Percentiles rank a stretch among this genome's conserved stretches.
phyloP scores from a whole-genome alignment of 2,797 vertebrate genomes.

The Urosaurus nigricauda region DNA sequence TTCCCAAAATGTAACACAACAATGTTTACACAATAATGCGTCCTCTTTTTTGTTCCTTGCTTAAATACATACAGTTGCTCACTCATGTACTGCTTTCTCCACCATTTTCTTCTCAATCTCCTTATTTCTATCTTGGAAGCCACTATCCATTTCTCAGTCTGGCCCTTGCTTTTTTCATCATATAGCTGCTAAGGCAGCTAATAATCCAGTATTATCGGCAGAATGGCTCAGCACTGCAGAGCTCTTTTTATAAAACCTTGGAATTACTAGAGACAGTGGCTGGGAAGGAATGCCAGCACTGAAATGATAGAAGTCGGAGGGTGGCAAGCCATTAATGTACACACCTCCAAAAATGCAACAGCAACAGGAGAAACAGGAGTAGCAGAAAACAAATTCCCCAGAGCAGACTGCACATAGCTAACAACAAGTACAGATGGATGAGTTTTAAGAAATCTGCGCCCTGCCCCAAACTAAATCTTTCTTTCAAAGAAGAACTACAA shows the following conservation, averaged over 20 bases:
- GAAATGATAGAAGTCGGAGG: neutral
- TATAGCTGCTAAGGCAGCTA: neutral
- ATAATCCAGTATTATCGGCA: neutral
- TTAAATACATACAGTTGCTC: neutral
- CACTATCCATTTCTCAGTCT: neutral
- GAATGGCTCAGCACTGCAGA: neutral
- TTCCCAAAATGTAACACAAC: neutral
- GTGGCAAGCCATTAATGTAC: neutral
- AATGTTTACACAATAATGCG: neutral
- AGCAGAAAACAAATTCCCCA: neutral
- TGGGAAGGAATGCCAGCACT: too few relatives aligned
- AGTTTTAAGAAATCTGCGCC: neutral
- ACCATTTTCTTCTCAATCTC: neutral
- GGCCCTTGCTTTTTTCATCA: neutral
- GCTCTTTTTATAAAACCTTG: constrained; percentile 7
- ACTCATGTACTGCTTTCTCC: too few relatives aligned
- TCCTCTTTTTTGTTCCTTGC: neutral
- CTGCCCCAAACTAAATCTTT: neutral
- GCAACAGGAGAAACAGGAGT: neutral
- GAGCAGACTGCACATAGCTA: neutral
- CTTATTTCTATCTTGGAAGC: neutral
- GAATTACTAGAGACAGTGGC: neutral
- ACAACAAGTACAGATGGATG: neutral
- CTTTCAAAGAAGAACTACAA: neutral
- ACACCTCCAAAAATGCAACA: neutral